Evolutionary conservation across 2,113 vertebrate species (phyloP), one percentile per base, ranked within the genome.

Genomic region (Pelmatolapia mariae): DNA sequence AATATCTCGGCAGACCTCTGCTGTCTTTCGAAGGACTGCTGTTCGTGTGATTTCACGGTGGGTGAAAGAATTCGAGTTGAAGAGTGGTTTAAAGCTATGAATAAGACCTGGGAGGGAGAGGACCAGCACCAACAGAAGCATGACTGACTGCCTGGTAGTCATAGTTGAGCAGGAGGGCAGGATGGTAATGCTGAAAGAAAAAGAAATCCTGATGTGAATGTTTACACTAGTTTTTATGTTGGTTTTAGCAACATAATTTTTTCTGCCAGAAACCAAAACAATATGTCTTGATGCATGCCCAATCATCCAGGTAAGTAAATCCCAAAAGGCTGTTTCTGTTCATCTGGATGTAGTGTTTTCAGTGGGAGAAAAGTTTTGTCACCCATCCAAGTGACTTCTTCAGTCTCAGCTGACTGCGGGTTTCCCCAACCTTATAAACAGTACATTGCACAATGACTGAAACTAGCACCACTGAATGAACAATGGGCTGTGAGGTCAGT

Each of bases 1-100:
- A 0, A 95, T 84, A 24, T 92, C 87, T 16, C 68, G 22, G 86
- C 95, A 96, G 38, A 92, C 92, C 61, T 95, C 93, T 0, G 93
- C 94, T 4, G 95, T 94, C 88, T 96, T 95, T 18, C 31, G 76
- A 31, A 95, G 92, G 45, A 93, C n/a, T 0, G 95, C 95, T 33
- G 1, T 91, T 26, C 2, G 36, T 10, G 95, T 96, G 84, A 96
- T 94, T 22, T 87, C 9, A 68, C 85, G 87, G 82, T 95, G 95
- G 61, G 94, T 93, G 33, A 4, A 24, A 0, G 94, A 91, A 1
- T 86, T 90, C 0, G 36, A 57, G 2, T 57, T 18, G 33, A 93
- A 63, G 8, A 95, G 91, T 2, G 95, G 94, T 1, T 93, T 0
- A 79, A 96, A 95, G 85, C 90, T 16, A 22, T 86, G 53, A 18